Percentiles rank a stretch among this genome's conserved stretches.
Conservation (phyloP, 1,140 invertebrate species). For the Epicauta chinensis region DNA sequence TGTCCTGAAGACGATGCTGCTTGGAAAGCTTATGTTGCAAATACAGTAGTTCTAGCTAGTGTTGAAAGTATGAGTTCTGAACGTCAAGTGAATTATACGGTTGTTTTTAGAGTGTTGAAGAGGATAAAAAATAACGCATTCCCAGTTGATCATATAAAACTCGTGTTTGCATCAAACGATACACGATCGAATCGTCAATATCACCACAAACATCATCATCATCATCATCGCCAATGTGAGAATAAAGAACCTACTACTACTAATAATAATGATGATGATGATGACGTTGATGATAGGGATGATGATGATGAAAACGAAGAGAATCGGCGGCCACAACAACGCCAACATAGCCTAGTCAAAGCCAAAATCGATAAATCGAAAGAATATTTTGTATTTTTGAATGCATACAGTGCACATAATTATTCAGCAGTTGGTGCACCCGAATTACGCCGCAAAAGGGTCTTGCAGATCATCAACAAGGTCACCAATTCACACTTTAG, state of each 20-base stretch:
- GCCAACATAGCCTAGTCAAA: constrained; percentile 30
- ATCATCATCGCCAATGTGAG: background rate
- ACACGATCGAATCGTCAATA: background rate
- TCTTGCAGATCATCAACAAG: constrained; percentile 13
- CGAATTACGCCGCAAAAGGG: constrained; percentile 19
- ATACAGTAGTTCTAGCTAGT: constrained; percentile 33
- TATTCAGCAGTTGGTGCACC: constrained; percentile 29
- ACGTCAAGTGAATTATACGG: constrained; percentile 25
- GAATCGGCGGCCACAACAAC: too few relatives aligned
- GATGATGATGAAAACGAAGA: too few relatives aligned
- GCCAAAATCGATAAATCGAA: constrained; percentile 29
- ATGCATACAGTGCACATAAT: constrained; percentile 30
- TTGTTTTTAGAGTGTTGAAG: constrained; percentile 30
- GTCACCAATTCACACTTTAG: constrained; percentile 18
- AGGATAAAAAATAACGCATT: constrained; percentile 23
- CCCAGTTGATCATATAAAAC: constrained; percentile 11
- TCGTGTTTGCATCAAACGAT: constrained; percentile 8
- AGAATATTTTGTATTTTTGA: constrained; percentile 38
- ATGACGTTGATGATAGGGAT: constrained; percentile 10
- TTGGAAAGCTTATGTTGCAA: constrained; percentile 32
- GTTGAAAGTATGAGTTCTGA: constrained; percentile 29
- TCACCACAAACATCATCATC: background rate
- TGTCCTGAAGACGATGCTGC: constrained; percentile 29
- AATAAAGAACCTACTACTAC: background rate
- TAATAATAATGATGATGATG: constrained; percentile 9